Evolutionary conservation across 2,797 vertebrate genomes (phyloP).

Genomic region (Myripristis jacobus): DNA sequence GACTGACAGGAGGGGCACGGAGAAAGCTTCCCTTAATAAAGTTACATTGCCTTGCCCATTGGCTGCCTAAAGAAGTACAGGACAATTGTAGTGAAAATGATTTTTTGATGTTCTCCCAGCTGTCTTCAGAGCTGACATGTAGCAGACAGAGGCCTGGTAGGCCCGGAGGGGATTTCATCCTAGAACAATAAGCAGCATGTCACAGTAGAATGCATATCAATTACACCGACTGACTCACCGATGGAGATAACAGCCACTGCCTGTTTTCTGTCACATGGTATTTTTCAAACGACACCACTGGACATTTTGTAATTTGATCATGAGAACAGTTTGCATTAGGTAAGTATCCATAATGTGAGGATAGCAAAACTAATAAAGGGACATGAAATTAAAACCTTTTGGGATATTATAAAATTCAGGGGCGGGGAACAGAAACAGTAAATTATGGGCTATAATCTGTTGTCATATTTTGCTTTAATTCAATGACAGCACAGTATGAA

Average conservation of each 20-base stretch:
- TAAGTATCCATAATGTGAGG: neutral
- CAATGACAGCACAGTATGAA: neutral
- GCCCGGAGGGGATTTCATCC: slow-evolving; percentile 46
- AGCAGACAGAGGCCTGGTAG: slow-evolving; percentile 45
- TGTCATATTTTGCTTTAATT: slow-evolving; percentile 13
- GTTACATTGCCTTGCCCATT: slow-evolving; percentile 48
- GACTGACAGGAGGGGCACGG: slow-evolving; percentile 70
- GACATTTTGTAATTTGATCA: neutral
- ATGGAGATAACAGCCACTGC: slow-evolving; percentile 62
- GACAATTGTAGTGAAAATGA: slow-evolving; percentile 63
- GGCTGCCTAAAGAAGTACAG: slow-evolving; percentile 40
- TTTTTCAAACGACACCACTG: slow-evolving; percentile 33
- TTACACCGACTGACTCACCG: slow-evolving; percentile 51
- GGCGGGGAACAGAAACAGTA: neutral
- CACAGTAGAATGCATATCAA: slow-evolving; percentile 63
- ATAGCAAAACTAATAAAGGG: neutral
- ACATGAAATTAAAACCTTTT: neutral
- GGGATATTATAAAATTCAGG: neutral
- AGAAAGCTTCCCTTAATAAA: slow-evolving; percentile 17
- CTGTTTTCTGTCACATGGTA: slow-evolving; percentile 39
- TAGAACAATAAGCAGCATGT: slow-evolving; percentile 64
- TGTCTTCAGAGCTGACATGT: slow-evolving; percentile 35
- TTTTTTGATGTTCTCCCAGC: slow-evolving; percentile 52
- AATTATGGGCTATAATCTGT: neutral
- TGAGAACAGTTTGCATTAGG: slow-evolving; percentile 7